Percentiles rank a stretch among this genome's conserved stretches.
These are phyloP conservation scores for Antheraea yamamai DNA, from an alignment of 2,888 invertebrate genomes.

Conservation along the genomic window DNA sequence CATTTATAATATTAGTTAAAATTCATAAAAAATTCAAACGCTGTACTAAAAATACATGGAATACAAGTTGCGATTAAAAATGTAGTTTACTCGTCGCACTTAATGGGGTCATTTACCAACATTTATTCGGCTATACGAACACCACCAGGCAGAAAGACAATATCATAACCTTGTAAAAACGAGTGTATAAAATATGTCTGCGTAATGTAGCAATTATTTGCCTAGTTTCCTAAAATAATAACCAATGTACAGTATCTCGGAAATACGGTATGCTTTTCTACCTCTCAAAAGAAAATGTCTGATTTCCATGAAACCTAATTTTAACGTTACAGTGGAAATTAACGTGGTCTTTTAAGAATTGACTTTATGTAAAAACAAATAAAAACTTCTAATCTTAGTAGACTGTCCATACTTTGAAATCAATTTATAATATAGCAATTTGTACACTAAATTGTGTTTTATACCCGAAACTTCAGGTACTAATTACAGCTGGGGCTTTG, in stretches of 20 bases:
- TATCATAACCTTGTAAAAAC: background rate
- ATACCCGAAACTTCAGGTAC: background rate
- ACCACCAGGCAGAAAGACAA: background rate
- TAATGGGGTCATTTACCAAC: background rate
- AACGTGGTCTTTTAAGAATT: too few species aligned
- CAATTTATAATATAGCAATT: background rate
- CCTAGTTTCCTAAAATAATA: background rate
- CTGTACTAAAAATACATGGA: background rate
- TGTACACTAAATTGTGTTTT: background rate
- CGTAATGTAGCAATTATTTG: background rate
- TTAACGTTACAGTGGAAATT: too few species aligned
- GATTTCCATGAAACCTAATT: background rate
- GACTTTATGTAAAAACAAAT: background rate
- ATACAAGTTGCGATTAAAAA: background rate
- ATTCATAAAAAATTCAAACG: background rate
- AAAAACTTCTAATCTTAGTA: background rate
- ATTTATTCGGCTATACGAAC: background rate
- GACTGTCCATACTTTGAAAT: background rate
- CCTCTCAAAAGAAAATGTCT: background rate
- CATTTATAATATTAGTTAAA: too few species aligned
- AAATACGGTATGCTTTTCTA: background rate
- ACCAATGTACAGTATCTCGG: background rate
- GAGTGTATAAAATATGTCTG: background rate
- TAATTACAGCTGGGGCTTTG: background rate
- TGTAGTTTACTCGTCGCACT: background rate